Conservation (phyloP, 2,797 vertebrate genomes). For the Lophura swinhoii region DNA sequence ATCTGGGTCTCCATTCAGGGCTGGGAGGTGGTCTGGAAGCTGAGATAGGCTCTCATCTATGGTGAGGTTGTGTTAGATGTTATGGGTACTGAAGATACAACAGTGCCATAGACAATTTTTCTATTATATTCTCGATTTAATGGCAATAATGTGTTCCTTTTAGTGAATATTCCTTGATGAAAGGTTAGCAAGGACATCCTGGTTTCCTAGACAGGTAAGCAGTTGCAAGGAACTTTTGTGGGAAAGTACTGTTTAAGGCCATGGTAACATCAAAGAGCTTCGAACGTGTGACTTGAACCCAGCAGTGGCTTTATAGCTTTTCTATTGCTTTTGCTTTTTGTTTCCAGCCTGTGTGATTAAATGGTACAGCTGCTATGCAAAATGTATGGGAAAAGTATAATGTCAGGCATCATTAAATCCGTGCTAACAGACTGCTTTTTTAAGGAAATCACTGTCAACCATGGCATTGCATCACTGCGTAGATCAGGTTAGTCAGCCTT, state of each 20-base stretch:
- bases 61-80: rapidly evolving
- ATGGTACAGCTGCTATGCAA: background rate
- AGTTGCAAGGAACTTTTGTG: background rate
- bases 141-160: background rate
- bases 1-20: background rate
- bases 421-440: background rate
- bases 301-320: background rate
- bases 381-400: background rate
- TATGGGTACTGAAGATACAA: background rate
- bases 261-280: background rate
- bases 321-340: background rate
- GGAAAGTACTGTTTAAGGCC: background rate
- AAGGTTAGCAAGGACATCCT: background rate
- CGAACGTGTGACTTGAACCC: background rate
- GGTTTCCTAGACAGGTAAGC: background rate
- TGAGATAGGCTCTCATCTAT: background rate
- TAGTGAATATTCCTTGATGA: background rate
- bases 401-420: background rate
- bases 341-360: background rate
- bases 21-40: background rate
- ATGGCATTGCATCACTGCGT: background rate
- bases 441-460: background rate
- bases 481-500: background rate
- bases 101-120: background rate
- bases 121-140: background rate